A percentile compares a stretch with the other conserved stretches of the same genome.
phyloP scores from a whole-genome alignment of 2,888 invertebrate genomes.

The Euplexia lucipara region DNA sequence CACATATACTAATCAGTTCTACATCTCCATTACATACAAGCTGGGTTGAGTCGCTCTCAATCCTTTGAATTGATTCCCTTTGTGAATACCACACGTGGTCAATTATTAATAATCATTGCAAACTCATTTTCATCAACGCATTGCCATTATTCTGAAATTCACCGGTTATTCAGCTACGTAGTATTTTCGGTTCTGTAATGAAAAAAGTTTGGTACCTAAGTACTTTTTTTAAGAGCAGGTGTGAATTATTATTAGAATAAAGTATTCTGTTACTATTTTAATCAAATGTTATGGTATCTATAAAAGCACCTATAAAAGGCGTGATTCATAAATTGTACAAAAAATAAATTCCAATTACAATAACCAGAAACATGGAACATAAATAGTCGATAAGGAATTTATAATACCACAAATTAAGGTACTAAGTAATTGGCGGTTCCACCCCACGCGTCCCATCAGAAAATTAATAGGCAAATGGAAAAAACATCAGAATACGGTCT shows the following conservation, averaged over 20 bases:
- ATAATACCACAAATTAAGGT: constrained; percentile 59
- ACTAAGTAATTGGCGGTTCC: constrained; percentile 63
- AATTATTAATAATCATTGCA: constrained; percentile 48
- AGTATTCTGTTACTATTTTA: constrained; percentile 13
- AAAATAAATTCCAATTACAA: constrained; percentile 43
- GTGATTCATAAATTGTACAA: constrained; percentile 21
- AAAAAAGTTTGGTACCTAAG: constrained; percentile 12
- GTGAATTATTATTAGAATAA: constrained; percentile 24
- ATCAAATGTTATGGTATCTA: background rate
- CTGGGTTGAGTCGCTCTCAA: constrained; percentile 26
- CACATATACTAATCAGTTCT: background rate
- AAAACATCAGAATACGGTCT: constrained; percentile 53
- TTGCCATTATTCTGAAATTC: constrained; percentile 16
- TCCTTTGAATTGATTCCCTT: constrained; percentile 41
- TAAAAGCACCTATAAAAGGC: background rate
- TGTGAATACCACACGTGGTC: constrained; percentile 48
- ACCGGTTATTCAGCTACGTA: constrained; percentile 9
- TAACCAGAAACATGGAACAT: constrained; percentile 41
- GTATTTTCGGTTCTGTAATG: constrained; percentile 13
- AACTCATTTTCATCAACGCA: constrained; percentile 45
- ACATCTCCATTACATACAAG: background rate
- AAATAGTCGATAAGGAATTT: constrained; percentile 53
- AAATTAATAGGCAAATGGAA: constrained; percentile 66
- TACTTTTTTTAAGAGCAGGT: constrained; percentile 13
- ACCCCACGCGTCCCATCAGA: constrained; percentile 51